Conservation (phyloP, 2,113 vertebrate genomes). For the Siniperca chuatsi region DNA sequence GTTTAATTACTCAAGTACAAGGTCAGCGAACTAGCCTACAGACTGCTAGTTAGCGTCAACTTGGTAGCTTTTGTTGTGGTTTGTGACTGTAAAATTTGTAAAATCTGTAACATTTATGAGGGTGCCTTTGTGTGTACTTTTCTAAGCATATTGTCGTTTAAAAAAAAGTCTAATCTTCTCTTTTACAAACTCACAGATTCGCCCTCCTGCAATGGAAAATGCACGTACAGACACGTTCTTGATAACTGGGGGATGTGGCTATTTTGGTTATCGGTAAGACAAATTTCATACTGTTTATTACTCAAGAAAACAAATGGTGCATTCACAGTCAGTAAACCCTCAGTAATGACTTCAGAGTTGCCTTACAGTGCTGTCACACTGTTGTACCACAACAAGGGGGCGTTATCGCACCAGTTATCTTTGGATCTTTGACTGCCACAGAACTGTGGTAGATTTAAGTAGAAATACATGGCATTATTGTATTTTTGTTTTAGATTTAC, state of each 20-base stretch:
- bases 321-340: not conserved
- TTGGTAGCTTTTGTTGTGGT: not conserved
- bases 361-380: not conserved
- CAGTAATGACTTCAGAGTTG: not conserved
- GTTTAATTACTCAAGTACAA: not conserved
- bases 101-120: too few relatives aligned
- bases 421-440: not conserved
- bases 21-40: not conserved
- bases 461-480: not conserved
- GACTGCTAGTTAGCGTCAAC: not conserved
- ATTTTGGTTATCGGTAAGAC: conserved; percentile 94
- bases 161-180: not conserved
- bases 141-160: not conserved
- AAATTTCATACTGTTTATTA: not conserved
- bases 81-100: not conserved
- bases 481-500: not conserved
- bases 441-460: not conserved
- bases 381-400: conserved; percentile 51
- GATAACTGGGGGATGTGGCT: conserved; percentile 93
- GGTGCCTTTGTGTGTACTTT: not conserved
- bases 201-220: conserved; percentile 61
- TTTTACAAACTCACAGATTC: conserved; percentile 40
- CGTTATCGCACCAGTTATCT: not conserved
- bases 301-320: not conserved
- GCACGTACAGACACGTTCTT: conserved; percentile 76